Evolutionary conservation across 2,888 invertebrate species (phyloP).

Genomic region (Rapana venosa): DNA sequence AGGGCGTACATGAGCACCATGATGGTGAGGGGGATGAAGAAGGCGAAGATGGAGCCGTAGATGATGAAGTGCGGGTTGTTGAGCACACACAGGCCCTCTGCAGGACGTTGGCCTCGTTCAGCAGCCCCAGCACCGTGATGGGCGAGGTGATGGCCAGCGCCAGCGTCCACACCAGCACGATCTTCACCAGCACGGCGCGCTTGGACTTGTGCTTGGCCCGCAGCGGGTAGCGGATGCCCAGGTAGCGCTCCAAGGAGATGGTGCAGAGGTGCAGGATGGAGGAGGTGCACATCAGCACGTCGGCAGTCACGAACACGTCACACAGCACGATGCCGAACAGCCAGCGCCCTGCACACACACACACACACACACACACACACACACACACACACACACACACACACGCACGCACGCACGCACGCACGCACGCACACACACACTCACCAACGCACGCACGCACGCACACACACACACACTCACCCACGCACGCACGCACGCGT

Average conservation of each 20-base stretch:
- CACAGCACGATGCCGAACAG: conserved; percentile 76
- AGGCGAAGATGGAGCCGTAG: conserved; percentile 95
- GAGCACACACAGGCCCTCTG: conserved; percentile 82
- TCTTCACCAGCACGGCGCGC: conserved; percentile 84
- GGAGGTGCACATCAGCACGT: conserved; percentile 81
- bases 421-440: too few relatives aligned
- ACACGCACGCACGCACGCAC: too few relatives aligned
- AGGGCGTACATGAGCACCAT: conserved; percentile 97
- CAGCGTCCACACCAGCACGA: conserved; percentile 94
- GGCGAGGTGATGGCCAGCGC: conserved; percentile 82
- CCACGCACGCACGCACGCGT: too few relatives aligned
- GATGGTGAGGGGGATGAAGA: conserved; percentile 95
- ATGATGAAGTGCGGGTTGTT: conserved; percentile 81
- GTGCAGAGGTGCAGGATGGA: conserved; percentile 82
- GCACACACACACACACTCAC: too few relatives aligned
- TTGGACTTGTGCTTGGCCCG: conserved; percentile 72
- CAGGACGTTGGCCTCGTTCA: conserved; percentile 82
- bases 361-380: too few relatives aligned
- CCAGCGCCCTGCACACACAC: too few relatives aligned
- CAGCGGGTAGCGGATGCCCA: conserved; percentile 94
- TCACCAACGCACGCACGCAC: conserved; percentile 41
- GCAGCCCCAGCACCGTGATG: conserved; percentile 78
- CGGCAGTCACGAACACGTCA: conserved; percentile 81
- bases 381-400: too few relatives aligned
- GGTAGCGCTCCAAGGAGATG: conserved; percentile 85